A percentile compares a stretch with the other conserved stretches of the same genome.
Evolutionary conservation across 2,113 vertebrate genomes (phyloP).

Genomic region (Perca fluviatilis): DNA sequence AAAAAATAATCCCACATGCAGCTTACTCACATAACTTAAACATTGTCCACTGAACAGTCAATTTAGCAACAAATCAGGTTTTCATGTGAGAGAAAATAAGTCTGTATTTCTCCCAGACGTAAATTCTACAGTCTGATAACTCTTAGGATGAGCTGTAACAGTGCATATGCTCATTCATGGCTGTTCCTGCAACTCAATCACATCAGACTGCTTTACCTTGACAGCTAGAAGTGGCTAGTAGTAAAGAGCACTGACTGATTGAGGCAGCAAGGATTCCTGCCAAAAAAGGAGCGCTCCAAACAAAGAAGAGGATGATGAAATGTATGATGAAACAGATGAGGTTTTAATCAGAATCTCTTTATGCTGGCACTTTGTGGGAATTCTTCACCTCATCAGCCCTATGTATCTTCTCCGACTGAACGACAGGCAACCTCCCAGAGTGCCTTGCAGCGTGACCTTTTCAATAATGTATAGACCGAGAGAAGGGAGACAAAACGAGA

Average conservation of each 20-base stretch:
- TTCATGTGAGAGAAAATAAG: not conserved
- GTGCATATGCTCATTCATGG: slow-evolving; percentile 33
- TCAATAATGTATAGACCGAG: slow-evolving; percentile 79
- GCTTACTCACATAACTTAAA: not conserved
- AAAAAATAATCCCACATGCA: slow-evolving; percentile 27
- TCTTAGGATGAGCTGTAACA: slow-evolving; percentile 27
- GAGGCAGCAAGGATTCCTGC: not conserved
- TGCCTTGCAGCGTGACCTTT: slow-evolving; percentile 81
- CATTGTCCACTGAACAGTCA: not conserved
- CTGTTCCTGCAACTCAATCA: slow-evolving; percentile 38
- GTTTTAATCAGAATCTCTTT: slow-evolving; percentile 65
- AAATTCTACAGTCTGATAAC: slow-evolving; percentile 2
- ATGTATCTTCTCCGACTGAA: slow-evolving; percentile 35
- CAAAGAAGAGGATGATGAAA: slow-evolving; percentile 43
- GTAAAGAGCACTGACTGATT: not conserved
- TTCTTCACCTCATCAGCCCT: slow-evolving; percentile 54
- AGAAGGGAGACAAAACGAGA: slow-evolving; percentile 63
- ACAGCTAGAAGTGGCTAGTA: slow-evolving; percentile 18
- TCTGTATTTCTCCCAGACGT: slow-evolving; percentile 25
- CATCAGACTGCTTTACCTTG: slow-evolving; percentile 37
- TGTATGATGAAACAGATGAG: slow-evolving; percentile 41
- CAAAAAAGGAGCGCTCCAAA: not conserved
- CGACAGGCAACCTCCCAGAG: slow-evolving; percentile 62
- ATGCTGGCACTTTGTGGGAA: slow-evolving; percentile 33
- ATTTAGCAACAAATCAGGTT: not conserved